Evolutionary conservation across 2,113 vertebrate genomes (phyloP).

Genomic region (Pongo pygmaeus): DNA sequence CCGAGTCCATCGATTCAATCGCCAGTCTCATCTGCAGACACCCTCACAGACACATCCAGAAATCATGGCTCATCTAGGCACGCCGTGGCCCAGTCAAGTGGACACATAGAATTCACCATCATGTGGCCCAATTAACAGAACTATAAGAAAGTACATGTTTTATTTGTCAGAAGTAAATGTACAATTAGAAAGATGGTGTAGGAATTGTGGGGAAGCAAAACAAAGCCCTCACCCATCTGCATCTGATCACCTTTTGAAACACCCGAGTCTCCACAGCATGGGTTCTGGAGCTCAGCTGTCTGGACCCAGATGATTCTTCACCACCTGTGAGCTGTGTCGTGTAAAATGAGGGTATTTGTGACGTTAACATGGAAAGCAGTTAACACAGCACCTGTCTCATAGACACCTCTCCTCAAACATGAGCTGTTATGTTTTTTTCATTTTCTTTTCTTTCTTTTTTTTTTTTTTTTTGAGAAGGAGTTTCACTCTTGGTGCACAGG

Average conservation of each 20-base stretch:
- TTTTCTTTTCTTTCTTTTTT: no score
- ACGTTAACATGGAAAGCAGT: background rate
- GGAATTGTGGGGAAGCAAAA: background rate
- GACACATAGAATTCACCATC: background rate
- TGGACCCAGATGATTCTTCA: no score
- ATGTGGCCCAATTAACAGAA: background rate
- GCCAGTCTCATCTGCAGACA: background rate
- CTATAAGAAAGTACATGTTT: background rate
- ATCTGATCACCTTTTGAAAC: background rate
- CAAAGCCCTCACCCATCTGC: background rate
- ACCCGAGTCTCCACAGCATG: background rate
- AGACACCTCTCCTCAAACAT: background rate
- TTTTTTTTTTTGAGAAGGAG: no score
- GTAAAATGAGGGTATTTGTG: no score
- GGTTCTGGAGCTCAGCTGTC: background rate
- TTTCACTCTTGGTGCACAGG: no score
- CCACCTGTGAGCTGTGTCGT: background rate
- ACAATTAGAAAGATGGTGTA: background rate
- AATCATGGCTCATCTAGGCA: background rate
- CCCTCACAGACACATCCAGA: background rate
- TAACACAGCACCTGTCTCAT: no score
- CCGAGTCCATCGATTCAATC: rapidly evolving
- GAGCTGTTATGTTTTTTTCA: background rate
- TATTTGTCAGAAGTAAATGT: background rate
- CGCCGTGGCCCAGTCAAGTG: rapidly evolving